A percentile compares a stretch with the other conserved stretches of the same genome.
Evolutionary conservation across 2,888 invertebrate genomes (phyloP).

Genomic region (Dysmachus trigonus): DNA sequence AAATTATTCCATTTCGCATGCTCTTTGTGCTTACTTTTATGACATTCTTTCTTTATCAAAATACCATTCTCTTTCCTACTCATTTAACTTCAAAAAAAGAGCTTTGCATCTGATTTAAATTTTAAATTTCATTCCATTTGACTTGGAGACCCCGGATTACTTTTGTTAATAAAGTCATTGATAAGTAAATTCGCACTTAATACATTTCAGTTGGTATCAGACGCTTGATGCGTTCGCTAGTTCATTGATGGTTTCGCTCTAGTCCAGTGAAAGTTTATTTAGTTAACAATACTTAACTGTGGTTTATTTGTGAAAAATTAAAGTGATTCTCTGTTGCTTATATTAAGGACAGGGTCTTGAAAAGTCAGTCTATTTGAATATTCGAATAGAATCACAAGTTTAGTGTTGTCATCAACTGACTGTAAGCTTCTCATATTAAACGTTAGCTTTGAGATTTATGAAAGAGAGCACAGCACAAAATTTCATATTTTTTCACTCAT

Average conservation of each 20-base stretch:
- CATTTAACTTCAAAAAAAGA: background rate
- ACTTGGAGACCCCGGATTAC: background rate
- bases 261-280: background rate
- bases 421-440: background rate
- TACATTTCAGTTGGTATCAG: constrained; percentile 8
- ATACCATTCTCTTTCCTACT: background rate
- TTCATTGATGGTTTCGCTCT: background rate
- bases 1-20: background rate
- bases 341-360: background rate
- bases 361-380: constrained; percentile 9
- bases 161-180: background rate
- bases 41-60: background rate
- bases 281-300: background rate
- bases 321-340: background rate
- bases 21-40: background rate
- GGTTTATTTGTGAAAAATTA: background rate
- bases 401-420: background rate
- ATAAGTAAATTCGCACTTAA: constrained; percentile 16
- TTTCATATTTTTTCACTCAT: background rate
- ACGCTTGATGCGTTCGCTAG: background rate
- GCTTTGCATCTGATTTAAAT: constrained; percentile 1
- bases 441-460: background rate
- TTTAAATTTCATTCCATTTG: background rate
- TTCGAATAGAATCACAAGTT: background rate
- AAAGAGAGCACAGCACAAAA: background rate